Evolutionary conservation across 2,888 invertebrate genomes (phyloP).

Genomic region (Pteria penguin): DNA sequence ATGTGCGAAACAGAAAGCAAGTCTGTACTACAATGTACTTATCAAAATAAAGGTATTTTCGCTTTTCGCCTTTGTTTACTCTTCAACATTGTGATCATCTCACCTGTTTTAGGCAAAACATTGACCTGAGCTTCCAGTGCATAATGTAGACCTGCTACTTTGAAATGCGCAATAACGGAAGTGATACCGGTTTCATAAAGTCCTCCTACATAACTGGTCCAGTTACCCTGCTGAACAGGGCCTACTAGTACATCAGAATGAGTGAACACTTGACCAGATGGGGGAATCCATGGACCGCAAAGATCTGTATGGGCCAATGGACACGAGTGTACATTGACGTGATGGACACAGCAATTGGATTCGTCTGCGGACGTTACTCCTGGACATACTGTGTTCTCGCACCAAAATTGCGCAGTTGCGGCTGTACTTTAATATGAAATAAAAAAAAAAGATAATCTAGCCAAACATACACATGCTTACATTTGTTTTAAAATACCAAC

Average conservation of each 20-base stretch:
- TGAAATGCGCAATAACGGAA: slow-evolving; percentile 74
- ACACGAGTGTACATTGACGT: slow-evolving; percentile 69
- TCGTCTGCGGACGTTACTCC: slow-evolving; percentile 46
- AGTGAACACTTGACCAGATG: slow-evolving; percentile 67
- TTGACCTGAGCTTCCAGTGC: slow-evolving; percentile 60
- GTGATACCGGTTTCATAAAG: slow-evolving; percentile 64
- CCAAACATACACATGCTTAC: neutral
- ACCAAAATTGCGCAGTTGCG: slow-evolving; percentile 65
- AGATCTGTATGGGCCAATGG: slow-evolving; percentile 57
- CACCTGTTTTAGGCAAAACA: slow-evolving; percentile 70
- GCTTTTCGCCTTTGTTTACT: no score
- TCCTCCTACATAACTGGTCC: slow-evolving; percentile 65
- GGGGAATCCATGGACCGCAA: slow-evolving; percentile 75
- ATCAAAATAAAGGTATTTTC: no score
- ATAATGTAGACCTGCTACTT: slow-evolving; percentile 67
- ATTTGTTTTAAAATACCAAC: neutral
- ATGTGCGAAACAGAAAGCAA: no score
- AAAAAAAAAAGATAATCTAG: neutral
- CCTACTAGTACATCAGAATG: slow-evolving; percentile 71
- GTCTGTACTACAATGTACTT: no score
- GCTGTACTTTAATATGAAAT: slow-evolving; percentile 47
- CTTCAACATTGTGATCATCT: no score
- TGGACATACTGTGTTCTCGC: slow-evolving; percentile 67
- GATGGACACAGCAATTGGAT: slow-evolving; percentile 71
- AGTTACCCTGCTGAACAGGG: slow-evolving; percentile 55